Evolutionary conservation across 1,140 invertebrate species (phyloP).

Genomic region (Campoletis sonorensis): DNA sequence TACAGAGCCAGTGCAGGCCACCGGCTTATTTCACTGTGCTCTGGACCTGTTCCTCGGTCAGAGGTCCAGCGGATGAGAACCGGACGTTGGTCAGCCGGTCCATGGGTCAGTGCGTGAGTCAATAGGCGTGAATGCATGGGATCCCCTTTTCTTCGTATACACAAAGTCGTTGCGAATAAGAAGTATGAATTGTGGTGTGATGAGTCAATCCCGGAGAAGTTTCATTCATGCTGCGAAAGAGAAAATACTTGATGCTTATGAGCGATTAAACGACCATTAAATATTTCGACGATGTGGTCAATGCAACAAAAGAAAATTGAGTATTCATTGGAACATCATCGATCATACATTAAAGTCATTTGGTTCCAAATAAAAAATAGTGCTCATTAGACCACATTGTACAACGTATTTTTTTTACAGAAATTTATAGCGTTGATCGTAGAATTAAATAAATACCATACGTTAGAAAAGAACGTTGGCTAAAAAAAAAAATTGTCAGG

Average conservation of each 20-base stretch:
- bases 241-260: not conserved
- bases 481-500: too few relatives aligned
- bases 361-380: not conserved
- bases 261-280: not conserved
- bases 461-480: too few relatives aligned
- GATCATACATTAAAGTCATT: not conserved
- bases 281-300: constrained; percentile 14
- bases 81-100: constrained; percentile 59
- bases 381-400: too few relatives aligned
- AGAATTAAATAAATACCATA: too few relatives aligned
- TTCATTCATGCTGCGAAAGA: not conserved
- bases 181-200: constrained; percentile 11
- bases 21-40: constrained; percentile 14
- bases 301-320: not conserved
- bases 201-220: constrained; percentile 28
- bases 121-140: constrained; percentile 55
- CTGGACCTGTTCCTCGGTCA: constrained; percentile 66
- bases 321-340: not conserved
- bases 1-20: constrained; percentile 11
- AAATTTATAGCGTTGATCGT: too few relatives aligned
- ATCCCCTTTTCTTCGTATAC: not conserved
- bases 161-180: not conserved
- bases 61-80: constrained; percentile 66
- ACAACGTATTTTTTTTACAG: too few relatives aligned
- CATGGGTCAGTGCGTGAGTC: constrained; percentile 63